Evolutionary conservation across 2,113 vertebrate species (phyloP).

Genomic region (Candoia aspera): DNA sequence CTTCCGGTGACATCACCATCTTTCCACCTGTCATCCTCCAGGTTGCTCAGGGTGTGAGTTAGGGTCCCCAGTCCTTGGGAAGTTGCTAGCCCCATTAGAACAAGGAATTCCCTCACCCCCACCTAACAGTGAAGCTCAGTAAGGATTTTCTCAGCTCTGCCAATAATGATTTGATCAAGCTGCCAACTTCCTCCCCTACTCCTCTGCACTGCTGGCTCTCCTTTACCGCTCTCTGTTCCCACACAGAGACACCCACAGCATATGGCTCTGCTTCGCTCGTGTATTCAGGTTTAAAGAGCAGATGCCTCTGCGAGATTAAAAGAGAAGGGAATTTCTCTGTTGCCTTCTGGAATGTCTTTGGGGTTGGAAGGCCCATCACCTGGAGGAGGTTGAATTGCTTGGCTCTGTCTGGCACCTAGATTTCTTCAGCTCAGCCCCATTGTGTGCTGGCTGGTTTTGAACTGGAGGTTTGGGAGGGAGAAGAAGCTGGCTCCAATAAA

Average conservation of each 20-base stretch:
- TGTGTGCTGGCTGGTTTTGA: not conserved
- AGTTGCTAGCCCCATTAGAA: not conserved
- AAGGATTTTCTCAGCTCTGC: not conserved
- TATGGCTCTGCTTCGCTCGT: not conserved
- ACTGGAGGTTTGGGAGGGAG: no score
- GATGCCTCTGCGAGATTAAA: not conserved
- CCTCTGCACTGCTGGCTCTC: no score
- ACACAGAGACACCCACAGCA: not conserved
- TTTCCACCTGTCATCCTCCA: not conserved
- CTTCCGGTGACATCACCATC: not conserved
- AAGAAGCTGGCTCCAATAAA: not conserved
- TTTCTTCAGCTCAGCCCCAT: not conserved
- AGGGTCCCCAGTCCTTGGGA: not conserved
- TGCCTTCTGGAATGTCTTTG: not conserved
- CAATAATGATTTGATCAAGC: not conserved
- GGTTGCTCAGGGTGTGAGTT: not conserved
- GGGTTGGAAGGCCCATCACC: not conserved
- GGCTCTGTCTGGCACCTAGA: not conserved
- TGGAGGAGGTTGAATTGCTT: no score
- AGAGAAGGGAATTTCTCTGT: not conserved
- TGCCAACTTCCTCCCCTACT: not conserved
- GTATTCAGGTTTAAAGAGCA: not conserved
- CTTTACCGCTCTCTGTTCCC: no score
- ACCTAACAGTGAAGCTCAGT: not conserved
- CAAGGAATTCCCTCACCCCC: not conserved